Evolutionary conservation across 1,140 invertebrate species (phyloP).

Genomic region (Drosophila willistoni): DNA sequence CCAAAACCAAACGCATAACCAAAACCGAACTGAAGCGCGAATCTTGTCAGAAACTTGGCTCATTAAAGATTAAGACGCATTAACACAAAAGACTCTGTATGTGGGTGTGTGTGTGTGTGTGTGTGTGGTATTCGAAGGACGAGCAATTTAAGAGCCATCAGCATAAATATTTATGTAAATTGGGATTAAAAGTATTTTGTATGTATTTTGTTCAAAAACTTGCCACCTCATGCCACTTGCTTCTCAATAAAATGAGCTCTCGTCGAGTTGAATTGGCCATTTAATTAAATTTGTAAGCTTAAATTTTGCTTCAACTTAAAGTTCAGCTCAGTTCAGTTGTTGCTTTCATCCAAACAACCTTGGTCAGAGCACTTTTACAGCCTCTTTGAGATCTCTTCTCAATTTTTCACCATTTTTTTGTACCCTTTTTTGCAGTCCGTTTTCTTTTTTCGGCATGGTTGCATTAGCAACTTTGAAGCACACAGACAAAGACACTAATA

Average conservation of each 20-base stretch:
- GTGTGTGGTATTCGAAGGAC: slow-evolving; percentile 32
- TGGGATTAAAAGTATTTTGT: slow-evolving; percentile 76
- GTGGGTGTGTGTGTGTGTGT: slow-evolving; percentile 27
- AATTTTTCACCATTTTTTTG: background rate
- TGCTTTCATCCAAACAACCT: slow-evolving; percentile 43
- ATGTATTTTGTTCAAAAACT: slow-evolving; percentile 40
- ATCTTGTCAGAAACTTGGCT: slow-evolving; percentile 67
- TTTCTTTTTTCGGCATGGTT: slow-evolving; percentile 32
- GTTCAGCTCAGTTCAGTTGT: background rate
- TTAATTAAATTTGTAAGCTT: slow-evolving; percentile 63
- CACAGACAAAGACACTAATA: too few relatives aligned
- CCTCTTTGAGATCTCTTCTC: slow-evolving; percentile 49
- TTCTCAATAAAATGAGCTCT: background rate
- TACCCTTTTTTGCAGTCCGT: slow-evolving; percentile 18
- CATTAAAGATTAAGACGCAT: slow-evolving; percentile 81
- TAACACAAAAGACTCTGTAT: slow-evolving; percentile 58
- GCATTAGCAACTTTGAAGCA: slow-evolving; percentile 43
- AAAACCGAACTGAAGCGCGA: slow-evolving; percentile 51
- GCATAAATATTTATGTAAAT: slow-evolving; percentile 81
- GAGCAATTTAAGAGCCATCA: slow-evolving; percentile 66
- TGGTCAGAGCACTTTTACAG: slow-evolving; percentile 36
- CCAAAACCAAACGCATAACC: slow-evolving; percentile 16
- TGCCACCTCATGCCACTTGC: slow-evolving; percentile 3
- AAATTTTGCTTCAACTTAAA: slow-evolving; percentile 36
- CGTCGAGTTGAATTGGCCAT: slow-evolving; percentile 55